These are phyloP conservation scores for Probaryconus sp. DNA, from an alignment of 1,140 invertebrate genomes.

Conservation along the genomic window DNA sequence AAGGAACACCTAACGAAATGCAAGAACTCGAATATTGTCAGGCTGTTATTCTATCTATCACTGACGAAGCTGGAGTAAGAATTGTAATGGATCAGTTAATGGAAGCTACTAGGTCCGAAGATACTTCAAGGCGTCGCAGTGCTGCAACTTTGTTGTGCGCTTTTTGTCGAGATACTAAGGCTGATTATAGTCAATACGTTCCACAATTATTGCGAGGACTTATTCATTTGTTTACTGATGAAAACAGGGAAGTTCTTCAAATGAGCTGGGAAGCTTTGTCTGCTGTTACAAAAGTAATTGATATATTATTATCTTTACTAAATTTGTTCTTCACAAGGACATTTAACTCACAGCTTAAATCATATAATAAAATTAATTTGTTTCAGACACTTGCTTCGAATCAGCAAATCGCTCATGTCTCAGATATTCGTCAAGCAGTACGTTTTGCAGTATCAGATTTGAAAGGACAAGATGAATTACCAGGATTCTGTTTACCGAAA, in stretches of 20 bases:
- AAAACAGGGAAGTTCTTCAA: slow-evolving; percentile 88
- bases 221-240: slow-evolving; percentile 90
- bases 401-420: slow-evolving; percentile 90
- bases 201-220: slow-evolving; percentile 92
- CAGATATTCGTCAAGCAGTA: slow-evolving; percentile 94
- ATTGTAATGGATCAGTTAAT: slow-evolving; percentile 95
- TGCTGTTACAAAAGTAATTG: slow-evolving; percentile 89
- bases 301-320: slow-evolving; percentile 1
- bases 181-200: slow-evolving; percentile 91
- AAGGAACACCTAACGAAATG: slow-evolving; percentile 84
- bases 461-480: slow-evolving; percentile 87
- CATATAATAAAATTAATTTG: too few species aligned
- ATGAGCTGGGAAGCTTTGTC: slow-evolving; percentile 93
- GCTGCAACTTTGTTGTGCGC: slow-evolving; percentile 92
- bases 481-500: slow-evolving; percentile 97
- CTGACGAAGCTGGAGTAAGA: slow-evolving; percentile 91
- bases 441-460: slow-evolving; percentile 92
- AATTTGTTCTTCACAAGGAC: background rate
- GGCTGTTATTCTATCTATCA: slow-evolving; percentile 93
- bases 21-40: slow-evolving; percentile 95
- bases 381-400: slow-evolving; percentile 86
- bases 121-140: slow-evolving; percentile 83
- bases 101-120: slow-evolving; percentile 84
- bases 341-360: too few species aligned
- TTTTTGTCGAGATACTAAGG: slow-evolving; percentile 92